Percentiles rank a stretch among this genome's conserved stretches.
These are phyloP conservation scores for Cavia aperea DNA, from an alignment of 2,113 vertebrate genomes.

Conservation along the genomic window DNA sequence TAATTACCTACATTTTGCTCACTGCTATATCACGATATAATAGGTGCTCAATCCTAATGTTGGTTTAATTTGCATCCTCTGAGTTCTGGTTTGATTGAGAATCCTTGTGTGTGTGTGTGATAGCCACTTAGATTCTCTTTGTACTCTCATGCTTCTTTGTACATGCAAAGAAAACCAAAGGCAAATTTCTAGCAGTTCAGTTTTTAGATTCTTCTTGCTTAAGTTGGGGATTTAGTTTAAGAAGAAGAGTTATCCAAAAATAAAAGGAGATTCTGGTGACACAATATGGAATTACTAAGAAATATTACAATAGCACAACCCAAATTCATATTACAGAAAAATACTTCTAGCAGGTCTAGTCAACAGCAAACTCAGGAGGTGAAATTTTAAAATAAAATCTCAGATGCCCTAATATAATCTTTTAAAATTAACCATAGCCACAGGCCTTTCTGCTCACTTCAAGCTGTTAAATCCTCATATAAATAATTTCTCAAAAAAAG, in stretches of 20 bases:
- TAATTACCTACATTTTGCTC: neutral
- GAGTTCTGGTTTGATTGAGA: neutral
- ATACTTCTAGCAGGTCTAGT: neutral
- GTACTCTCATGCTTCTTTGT: neutral
- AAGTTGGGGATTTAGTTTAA: constrained; percentile 9
- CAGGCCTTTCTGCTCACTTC: neutral
- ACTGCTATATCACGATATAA: neutral
- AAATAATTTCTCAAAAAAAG: constrained; percentile 15
- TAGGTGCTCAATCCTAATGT: neutral
- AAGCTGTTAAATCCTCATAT: neutral
- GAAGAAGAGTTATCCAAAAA: constrained; percentile 5
- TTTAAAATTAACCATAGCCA: neutral
- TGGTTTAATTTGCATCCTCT: neutral
- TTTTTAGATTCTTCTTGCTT: neutral
- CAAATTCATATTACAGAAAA: neutral
- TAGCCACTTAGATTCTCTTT: neutral
- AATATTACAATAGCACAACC: neutral
- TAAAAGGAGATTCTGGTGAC: neutral
- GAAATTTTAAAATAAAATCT: neutral
- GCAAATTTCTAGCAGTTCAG: neutral
- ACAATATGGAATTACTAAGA: neutral
- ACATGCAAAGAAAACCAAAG: neutral
- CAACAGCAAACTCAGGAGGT: neutral
- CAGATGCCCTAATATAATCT: neutral
- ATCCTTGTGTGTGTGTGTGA: neutral